phyloP scores from a whole-genome alignment of 2,888 invertebrate genomes.

The Chesias legatella region DNA sequence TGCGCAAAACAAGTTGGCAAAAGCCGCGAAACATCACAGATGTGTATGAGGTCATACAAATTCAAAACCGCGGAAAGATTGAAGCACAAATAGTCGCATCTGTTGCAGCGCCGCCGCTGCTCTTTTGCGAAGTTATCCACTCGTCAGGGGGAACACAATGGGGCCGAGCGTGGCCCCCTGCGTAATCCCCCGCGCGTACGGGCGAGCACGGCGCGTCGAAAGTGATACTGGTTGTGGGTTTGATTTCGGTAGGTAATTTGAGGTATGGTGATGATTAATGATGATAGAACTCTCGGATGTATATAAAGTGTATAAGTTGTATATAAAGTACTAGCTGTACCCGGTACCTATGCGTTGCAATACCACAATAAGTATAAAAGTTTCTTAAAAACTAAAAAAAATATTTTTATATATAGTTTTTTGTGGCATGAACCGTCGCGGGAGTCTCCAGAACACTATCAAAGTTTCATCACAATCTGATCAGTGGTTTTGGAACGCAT shows the following conservation, averaged over 20 bases:
- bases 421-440: too few species aligned
- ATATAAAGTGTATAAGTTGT: too few species aligned
- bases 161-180: conserved; percentile 11
- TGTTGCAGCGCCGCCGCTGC: conserved; percentile 13
- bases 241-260: conserved; percentile 15
- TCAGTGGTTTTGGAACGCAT: too few species aligned
- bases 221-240: conserved; percentile 6
- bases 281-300: too few species aligned
- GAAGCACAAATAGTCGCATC: conserved; percentile 22
- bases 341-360: too few species aligned
- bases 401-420: too few species aligned
- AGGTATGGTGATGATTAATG: conserved; percentile 3
- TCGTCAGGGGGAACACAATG: conserved; percentile 16
- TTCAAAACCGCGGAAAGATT: conserved; percentile 24
- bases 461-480: too few species aligned
- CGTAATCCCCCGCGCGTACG: conserved; percentile 26
- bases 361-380: too few species aligned
- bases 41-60: conserved; percentile 15
- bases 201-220: conserved; percentile 23
- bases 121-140: conserved; percentile 7
- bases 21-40: conserved; percentile 6
- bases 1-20: neutral
- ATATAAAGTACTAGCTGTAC: too few species aligned
- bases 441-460: too few species aligned
- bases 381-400: too few species aligned